phyloP scores from a whole-genome alignment of 2,797 vertebrate genomes.

The Anabas testudineus region DNA sequence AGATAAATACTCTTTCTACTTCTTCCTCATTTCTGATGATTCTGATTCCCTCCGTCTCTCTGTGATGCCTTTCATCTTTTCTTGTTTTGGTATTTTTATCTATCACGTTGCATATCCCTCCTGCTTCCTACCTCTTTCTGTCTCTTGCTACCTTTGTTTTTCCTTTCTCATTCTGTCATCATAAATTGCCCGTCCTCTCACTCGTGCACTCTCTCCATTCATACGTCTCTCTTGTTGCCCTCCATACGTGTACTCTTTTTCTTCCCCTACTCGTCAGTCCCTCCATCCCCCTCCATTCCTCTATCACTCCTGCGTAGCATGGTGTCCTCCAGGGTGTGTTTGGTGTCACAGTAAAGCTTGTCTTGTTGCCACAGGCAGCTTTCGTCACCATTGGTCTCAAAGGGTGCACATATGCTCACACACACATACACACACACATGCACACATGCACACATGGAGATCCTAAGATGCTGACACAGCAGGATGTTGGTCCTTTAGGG shows the following conservation, averaged over 20 bases:
- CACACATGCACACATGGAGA: background rate
- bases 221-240: conserved; percentile 32
- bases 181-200: conserved; percentile 60
- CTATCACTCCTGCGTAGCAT: conserved; percentile 29
- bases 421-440: conserved; percentile 8
- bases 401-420: conserved; percentile 13
- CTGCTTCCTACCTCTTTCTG: conserved; percentile 30
- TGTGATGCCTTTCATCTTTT: conserved; percentile 63
- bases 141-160: conserved; percentile 64
- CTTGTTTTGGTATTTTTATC: conserved; percentile 62
- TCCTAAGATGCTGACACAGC: conserved; percentile 50
- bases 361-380: conserved; percentile 62
- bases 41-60: conserved; percentile 49
- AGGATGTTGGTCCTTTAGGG: conserved; percentile 54
- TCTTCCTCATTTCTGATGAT: conserved; percentile 48
- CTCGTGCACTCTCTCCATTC: conserved; percentile 53
- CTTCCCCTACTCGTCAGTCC: conserved; percentile 35
- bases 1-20: conserved; percentile 65
- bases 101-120: conserved; percentile 51
- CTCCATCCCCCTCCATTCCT: conserved; percentile 30
- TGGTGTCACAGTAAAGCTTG: conserved; percentile 60
- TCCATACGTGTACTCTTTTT: conserved; percentile 17
- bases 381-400: conserved; percentile 48
- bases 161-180: conserved; percentile 67
- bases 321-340: conserved; percentile 62